Base-by-base conservation (phyloP, 2,888 invertebrate genomes). In the Baronia brevicornis region DNA sequence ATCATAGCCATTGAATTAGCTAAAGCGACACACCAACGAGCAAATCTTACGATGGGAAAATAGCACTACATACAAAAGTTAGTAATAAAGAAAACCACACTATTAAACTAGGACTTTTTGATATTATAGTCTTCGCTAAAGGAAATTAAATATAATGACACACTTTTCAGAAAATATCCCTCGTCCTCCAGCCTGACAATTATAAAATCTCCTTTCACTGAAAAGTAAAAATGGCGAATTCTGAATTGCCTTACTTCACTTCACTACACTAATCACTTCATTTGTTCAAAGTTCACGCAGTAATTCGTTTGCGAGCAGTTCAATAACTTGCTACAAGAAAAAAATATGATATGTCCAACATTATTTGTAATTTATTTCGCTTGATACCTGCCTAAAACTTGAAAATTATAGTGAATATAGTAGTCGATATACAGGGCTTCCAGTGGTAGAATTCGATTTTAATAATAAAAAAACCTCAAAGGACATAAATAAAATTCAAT, bases 21-120 rank as follows among this genome's bases (percentile, higher is more conserved):
- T 77, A 65, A 79, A 82, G 84, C 82, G 78, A 79, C 80, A 82
- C 82, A 84, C 84, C 77, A 84, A 71, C 73, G 82, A 82, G 82
- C 84, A 74, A 36, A 74, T 71, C 67, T 74, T 74, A 80, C 69
- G 68, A 70, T 60, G 70, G 73, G 63, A 70, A 73, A 73, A 65
- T 79, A 82, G 82, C 84, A 79, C 82, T 84, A 82, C 82, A 79
- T 80, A 80, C 74, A 84, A 80, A 82, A 74, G 82, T 82, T 84
- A 82, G 84, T 82, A 79, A 71, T 74, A 78, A 82, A 80, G 74
- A 80, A 84, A 80, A 82, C 77, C 82, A 82, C 84, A 79, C 84
- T 77, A 80, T 78, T 77, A 77, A 64, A 73, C 75, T 75, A 78
- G 60, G 61, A 70, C 56, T 68, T 60, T 66, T 58, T 67, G 55